A percentile compares a stretch with the other conserved stretches of the same genome.
These are phyloP conservation scores for Ectemnius continuus DNA, from an alignment of 2,888 invertebrate species.

Conservation along the genomic window DNA sequence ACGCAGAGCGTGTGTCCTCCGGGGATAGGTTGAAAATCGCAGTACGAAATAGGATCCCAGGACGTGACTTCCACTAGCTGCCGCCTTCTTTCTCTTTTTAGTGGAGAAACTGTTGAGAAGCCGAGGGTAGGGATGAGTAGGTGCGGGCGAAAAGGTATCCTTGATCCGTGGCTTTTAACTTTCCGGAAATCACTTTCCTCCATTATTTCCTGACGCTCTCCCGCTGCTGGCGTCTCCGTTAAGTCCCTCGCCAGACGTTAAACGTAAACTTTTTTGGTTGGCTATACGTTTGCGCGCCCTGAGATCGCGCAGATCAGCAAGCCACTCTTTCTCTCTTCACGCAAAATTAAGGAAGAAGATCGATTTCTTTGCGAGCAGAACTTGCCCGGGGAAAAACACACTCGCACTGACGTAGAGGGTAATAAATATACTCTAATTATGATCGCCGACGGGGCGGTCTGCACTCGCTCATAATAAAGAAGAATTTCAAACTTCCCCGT, in stretches of 20 bases:
- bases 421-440: not conserved
- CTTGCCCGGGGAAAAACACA: too few species aligned
- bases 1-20: not conserved
- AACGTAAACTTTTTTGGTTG: slow-evolving; percentile 14
- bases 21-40: not conserved
- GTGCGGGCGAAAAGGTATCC: slow-evolving; percentile 59
- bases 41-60: slow-evolving; percentile 26
- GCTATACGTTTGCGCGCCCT: not conserved
- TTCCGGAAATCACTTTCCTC: slow-evolving; percentile 76
- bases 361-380: too few species aligned
- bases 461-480: not conserved
- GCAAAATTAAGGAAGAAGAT: too few species aligned
- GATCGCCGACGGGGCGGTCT: not conserved
- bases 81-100: slow-evolving; percentile 10
- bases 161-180: slow-evolving; percentile 76
- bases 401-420: not conserved
- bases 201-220: slow-evolving; percentile 71
- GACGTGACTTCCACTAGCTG: slow-evolving; percentile 20
- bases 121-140: slow-evolving; percentile 28
- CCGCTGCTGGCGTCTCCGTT: slow-evolving; percentile 44
- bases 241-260: slow-evolving; percentile 45
- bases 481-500: not conserved
- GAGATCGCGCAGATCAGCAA: too few species aligned
- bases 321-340: too few species aligned
- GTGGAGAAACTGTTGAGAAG: slow-evolving; percentile 17